These are phyloP conservation scores for Erebia epiphron DNA, from an alignment of 2,888 invertebrate genomes.

Conservation along the genomic window DNA sequence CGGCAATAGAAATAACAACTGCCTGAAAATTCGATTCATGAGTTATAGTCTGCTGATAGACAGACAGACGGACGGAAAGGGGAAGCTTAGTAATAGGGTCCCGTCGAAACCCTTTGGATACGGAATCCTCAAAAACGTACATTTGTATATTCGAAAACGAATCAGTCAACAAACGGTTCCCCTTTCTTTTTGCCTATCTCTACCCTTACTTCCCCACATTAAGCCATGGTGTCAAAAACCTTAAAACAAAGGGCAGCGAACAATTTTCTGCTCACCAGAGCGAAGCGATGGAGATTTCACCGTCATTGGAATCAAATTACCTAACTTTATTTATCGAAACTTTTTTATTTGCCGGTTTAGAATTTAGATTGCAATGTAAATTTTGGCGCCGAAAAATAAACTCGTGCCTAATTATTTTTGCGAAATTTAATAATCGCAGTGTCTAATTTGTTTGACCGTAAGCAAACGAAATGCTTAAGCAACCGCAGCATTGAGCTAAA, in stretches of 20 bases:
- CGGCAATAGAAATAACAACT: too few relatives aligned
- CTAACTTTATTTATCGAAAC: slow-evolving; percentile 63
- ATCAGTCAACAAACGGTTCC: too few relatives aligned
- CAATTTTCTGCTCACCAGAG: slow-evolving; percentile 72
- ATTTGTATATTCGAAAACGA: too few relatives aligned
- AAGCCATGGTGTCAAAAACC: slow-evolving; percentile 42
- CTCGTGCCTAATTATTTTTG: slow-evolving; percentile 47
- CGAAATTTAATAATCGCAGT: slow-evolving; percentile 48
- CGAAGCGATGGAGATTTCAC: slow-evolving; percentile 69
- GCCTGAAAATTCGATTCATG: too few relatives aligned
- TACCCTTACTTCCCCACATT: neutral
- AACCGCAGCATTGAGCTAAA: slow-evolving; percentile 43
- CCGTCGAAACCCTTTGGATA: too few relatives aligned
- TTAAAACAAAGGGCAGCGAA: slow-evolving; percentile 63
- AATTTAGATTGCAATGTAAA: slow-evolving; percentile 53
- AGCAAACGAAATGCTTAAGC: slow-evolving; percentile 32
- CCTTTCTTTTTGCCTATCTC: neutral
- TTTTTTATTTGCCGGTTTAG: slow-evolving; percentile 54
- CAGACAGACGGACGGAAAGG: too few relatives aligned
- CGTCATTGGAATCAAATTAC: slow-evolving; percentile 74
- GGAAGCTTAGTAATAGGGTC: too few relatives aligned
- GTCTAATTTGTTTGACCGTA: slow-evolving; percentile 41
- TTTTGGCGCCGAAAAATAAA: slow-evolving; percentile 49
- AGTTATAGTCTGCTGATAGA: too few relatives aligned
- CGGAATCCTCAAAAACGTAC: too few relatives aligned